These are phyloP conservation scores for Drosophila burlai DNA, from an alignment of 1,140 invertebrate species.

Conservation along the genomic window DNA sequence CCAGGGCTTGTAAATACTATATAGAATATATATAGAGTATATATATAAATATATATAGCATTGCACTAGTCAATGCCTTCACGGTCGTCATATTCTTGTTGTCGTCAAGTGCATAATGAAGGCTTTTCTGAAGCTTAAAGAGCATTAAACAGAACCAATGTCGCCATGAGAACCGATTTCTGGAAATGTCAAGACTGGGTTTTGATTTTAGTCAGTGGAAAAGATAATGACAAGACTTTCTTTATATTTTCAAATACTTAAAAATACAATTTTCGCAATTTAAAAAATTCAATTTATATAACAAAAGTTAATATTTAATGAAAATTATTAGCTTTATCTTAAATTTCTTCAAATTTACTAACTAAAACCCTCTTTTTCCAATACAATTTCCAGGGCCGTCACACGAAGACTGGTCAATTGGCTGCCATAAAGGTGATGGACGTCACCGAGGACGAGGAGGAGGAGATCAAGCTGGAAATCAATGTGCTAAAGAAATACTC, in stretches of 20 bases:
- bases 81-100: slow-evolving; percentile 44
- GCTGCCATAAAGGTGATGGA: slow-evolving; percentile 99
- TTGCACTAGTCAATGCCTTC: slow-evolving; percentile 43
- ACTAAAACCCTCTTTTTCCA: not conserved
- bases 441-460: slow-evolving; percentile 99
- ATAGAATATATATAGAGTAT: slow-evolving; percentile 31
- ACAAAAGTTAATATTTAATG: no score
- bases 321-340: no score
- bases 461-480: slow-evolving; percentile 99
- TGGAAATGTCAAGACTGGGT: slow-evolving; percentile 12
- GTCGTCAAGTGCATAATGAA: slow-evolving; percentile 33
- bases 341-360: not conserved
- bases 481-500: slow-evolving; percentile 99
- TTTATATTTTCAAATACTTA: not conserved
- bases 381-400: slow-evolving; percentile 91
- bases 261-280: not conserved
- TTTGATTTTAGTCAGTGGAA: not conserved
- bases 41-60: slow-evolving; percentile 11
- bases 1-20: slow-evolving; percentile 7
- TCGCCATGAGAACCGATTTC: slow-evolving; percentile 26
- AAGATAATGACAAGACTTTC: no score
- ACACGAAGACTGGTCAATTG: slow-evolving; percentile 99
- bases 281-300: not conserved
- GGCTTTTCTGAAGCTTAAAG: slow-evolving; percentile 21
- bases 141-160: slow-evolving; percentile 53